Evolutionary conservation across 2,113 vertebrate species (phyloP).

Genomic region (Muscicapa adusta): DNA sequence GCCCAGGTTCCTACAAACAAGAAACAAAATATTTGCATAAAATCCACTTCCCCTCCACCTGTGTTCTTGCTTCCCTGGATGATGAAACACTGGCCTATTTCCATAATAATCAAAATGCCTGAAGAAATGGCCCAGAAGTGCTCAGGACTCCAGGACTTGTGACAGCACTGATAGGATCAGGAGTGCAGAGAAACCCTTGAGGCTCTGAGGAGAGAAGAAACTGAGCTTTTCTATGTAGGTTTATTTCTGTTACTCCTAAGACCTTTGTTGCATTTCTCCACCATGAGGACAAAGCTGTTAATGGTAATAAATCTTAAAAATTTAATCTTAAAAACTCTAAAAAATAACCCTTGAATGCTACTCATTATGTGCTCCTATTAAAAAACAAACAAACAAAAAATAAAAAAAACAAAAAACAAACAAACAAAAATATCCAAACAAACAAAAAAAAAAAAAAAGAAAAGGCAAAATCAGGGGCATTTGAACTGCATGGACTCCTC

Average conservation of each 20-base stretch:
- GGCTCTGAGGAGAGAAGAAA: neutral
- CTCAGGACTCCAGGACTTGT: neutral
- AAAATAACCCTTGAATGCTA: neutral
- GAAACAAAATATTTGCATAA: conserved; percentile 10
- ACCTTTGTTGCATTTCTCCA: neutral
- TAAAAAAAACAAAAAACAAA: too few species aligned
- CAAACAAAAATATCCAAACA: too few species aligned
- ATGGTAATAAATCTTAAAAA: neutral
- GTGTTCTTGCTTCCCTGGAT: neutral
- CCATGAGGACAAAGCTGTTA: neutral
- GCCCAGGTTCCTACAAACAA: neutral
- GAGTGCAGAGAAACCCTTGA: neutral
- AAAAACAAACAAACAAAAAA: too few species aligned
- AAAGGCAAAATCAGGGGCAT: neutral
- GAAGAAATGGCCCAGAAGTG: neutral
- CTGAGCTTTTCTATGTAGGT: neutral
- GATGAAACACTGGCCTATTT: neutral
- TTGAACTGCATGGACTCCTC: neutral
- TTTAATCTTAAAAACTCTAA: neutral
- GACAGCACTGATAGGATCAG: neutral
- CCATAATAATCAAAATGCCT: neutral
- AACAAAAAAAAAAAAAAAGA: fast-evolving
- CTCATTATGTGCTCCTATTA: fast-evolving
- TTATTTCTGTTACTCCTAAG: neutral
- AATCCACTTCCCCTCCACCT: conserved; percentile 5